Base-by-base conservation (phyloP, 35 echinoderm and acorn worm genomes). In the Patiria miniata region DNA sequence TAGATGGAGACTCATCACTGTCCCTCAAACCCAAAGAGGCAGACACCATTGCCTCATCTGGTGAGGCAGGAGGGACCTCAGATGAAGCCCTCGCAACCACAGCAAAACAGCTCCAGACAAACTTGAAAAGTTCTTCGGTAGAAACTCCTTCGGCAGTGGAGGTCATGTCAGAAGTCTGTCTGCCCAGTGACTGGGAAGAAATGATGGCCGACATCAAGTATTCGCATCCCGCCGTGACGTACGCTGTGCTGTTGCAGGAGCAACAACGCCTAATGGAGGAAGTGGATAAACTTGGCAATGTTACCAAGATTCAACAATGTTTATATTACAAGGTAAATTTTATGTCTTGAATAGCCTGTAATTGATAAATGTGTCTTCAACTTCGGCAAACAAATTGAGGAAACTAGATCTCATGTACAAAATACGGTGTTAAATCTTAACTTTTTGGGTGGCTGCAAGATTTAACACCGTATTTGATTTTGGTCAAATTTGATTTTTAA, bases 121-220 rank as follows among this genome's bases (percentile, higher is more conserved):
- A 47, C 42, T 47, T 12, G 4, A 47, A 47, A 4, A 12, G 4
- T 47, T 4, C 42, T 47, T 4, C 42, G 4, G 12, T 6, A 47
- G 65, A 36, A 73, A 73, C 34, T 36, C 34, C 19, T 34, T 73
- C 65, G 9, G 65, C 19, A 2, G 30, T 73, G 26, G 65, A 36
- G 19, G 29, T 7, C 21, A 0, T 14, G 42, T 38, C 38, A 32
- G 40, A 38, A 51, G 34, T 21, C 23, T 23, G 23, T n/a, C 36
- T 87, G 39, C 85, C 85, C 26, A 50, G 47, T 51, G 12, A 52
- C 23, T 87, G 85, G 85, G 36, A 87, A 14, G 69, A 78, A 16
- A 18, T 54, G 28, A 40, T 77, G 78, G n/a, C 78, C 8, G 69
- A 79, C 78, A 69, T 78, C 36, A 77, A 77, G 69, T 87, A 79